Percentiles rank a stretch among this genome's conserved stretches.
Evolutionary conservation across 2,888 invertebrate species (phyloP).

Genomic region (Caenorhabditis zanzibari): DNA sequence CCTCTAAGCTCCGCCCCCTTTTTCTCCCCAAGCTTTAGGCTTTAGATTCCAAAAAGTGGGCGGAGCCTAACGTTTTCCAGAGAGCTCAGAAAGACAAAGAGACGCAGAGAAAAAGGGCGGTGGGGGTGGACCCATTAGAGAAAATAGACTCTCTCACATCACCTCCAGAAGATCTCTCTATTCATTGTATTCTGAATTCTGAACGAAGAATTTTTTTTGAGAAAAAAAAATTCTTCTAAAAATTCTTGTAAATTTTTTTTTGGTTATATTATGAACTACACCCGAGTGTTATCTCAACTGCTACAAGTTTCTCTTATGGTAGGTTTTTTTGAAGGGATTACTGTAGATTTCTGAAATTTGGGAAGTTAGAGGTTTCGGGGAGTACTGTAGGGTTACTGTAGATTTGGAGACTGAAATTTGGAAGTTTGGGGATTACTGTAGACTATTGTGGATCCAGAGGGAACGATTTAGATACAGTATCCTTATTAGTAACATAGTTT

Average conservation of each 20-base stretch:
- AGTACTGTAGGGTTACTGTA: too few species aligned
- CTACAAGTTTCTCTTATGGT: conserved; percentile 22
- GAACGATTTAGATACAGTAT: too few species aligned
- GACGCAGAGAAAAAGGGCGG: conserved; percentile 8
- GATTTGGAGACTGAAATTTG: too few species aligned
- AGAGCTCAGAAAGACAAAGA: conserved; percentile 4
- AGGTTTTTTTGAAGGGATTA: conserved; percentile 16
- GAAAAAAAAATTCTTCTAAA: conserved; percentile 1
- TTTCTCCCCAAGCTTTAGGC: background rate
- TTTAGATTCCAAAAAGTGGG: background rate
- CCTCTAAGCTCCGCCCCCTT: conserved; percentile 22
- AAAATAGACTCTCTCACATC: background rate
- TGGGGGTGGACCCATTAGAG: conserved; percentile 19
- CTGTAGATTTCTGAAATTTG: background rate
- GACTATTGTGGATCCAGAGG: too few species aligned
- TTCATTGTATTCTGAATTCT: background rate
- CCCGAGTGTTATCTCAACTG: background rate
- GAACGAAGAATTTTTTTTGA: background rate
- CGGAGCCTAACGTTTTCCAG: background rate
- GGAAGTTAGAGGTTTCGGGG: background rate
- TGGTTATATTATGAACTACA: conserved; percentile 16
- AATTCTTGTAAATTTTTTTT: background rate
- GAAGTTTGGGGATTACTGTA: too few species aligned
- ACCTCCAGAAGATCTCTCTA: background rate
- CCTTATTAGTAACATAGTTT: too few species aligned